phyloP scores from a whole-genome alignment of 1,140 invertebrate species.

The Diachasmimorpha longicaudata region DNA sequence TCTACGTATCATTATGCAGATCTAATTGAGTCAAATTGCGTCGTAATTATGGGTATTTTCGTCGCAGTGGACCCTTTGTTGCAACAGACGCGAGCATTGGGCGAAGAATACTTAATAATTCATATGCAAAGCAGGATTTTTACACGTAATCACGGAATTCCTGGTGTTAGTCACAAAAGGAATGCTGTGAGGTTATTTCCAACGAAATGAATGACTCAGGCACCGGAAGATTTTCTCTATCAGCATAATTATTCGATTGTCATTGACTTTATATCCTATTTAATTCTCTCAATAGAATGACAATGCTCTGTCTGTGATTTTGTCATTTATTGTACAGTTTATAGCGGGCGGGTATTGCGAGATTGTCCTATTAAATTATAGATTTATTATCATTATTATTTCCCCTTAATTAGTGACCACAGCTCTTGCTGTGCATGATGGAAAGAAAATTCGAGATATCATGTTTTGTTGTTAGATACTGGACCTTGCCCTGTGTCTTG shows the following conservation, averaged over 20 bases:
- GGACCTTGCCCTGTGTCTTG: conserved; percentile 4
- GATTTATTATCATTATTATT: background rate
- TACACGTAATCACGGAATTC: background rate
- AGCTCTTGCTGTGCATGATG: background rate
- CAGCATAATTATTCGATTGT: background rate
- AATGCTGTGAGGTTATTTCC: conserved; percentile 11
- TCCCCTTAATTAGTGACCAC: background rate
- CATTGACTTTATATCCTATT: background rate
- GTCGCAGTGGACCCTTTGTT: background rate
- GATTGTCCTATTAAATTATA: background rate
- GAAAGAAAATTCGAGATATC: background rate
- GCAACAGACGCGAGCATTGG: background rate
- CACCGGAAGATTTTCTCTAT: background rate
- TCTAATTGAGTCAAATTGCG: background rate
- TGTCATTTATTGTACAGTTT: background rate
- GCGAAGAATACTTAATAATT: background rate
- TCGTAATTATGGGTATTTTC: background rate
- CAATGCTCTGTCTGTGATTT: too few relatives aligned
- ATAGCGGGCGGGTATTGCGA: background rate
- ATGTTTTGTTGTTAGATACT: background rate
- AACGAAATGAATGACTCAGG: conserved; percentile 20
- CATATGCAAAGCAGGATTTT: background rate
- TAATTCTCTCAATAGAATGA: too few relatives aligned
- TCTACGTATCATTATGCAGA: too few relatives aligned
- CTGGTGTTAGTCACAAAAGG: conserved; percentile 13